phyloP scores from a whole-genome alignment of 2,888 invertebrate species.

The Oxycera nigricornis region DNA sequence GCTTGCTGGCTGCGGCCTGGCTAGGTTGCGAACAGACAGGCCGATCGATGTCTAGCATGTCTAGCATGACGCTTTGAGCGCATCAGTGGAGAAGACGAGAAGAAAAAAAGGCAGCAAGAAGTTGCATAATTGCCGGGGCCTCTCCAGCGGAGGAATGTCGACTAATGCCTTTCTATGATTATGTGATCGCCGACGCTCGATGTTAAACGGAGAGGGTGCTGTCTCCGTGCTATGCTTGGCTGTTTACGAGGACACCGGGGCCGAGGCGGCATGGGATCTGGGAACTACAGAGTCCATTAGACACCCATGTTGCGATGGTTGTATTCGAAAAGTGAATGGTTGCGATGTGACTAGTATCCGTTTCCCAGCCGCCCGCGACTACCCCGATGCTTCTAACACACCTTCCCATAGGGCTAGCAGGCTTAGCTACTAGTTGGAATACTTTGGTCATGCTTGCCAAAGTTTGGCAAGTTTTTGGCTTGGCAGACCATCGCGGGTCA shows the following conservation, averaged over 20 bases:
- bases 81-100: neutral
- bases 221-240: neutral
- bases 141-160: neutral
- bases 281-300: too few relatives aligned
- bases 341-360: neutral
- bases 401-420: too few relatives aligned
- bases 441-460: too few relatives aligned
- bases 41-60: conserved; percentile 5
- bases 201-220: neutral
- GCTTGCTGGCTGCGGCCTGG: neutral
- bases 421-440: too few relatives aligned
- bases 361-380: neutral
- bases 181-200: neutral
- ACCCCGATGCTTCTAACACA: too few relatives aligned
- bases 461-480: too few relatives aligned
- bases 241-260: conserved; percentile 20
- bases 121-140: conserved; percentile 4
- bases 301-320: neutral
- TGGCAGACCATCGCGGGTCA: too few relatives aligned
- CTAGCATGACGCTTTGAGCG: conserved; percentile 10
- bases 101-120: conserved; percentile 8
- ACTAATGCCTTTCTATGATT: conserved; percentile 19
- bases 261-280: too few relatives aligned
- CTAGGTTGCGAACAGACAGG: neutral
- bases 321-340: too few relatives aligned